Conservation (phyloP, 1,140 invertebrate genomes). For the Dryas iulia region DNA sequence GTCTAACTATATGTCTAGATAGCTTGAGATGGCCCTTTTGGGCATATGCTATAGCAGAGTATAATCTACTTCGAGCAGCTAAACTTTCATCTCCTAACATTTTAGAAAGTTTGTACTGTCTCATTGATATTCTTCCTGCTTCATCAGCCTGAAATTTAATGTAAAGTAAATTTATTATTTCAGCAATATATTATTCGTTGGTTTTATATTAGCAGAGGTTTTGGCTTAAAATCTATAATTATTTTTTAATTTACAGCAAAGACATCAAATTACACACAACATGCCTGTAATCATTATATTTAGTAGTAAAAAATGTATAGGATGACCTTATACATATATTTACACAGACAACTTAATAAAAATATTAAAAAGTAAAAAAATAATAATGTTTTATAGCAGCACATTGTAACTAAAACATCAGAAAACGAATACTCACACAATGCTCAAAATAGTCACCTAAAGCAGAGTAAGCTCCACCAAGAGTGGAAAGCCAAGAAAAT, state of each 20-base stretch:
- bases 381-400: neutral
- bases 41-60: conserved; percentile 92
- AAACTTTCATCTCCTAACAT: conserved; percentile 90
- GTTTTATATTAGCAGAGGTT: too few species aligned
- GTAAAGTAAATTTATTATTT: conserved; percentile 20
- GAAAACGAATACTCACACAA: conserved; percentile 84
- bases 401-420: neutral
- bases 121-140: conserved; percentile 91
- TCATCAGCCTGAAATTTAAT: conserved; percentile 85
- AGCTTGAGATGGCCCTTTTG: conserved; percentile 86
- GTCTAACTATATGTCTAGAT: conserved; percentile 84
- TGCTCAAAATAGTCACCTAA: conserved; percentile 91
- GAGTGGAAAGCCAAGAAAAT: conserved; percentile 97
- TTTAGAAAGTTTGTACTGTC: conserved; percentile 90
- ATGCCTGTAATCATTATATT: neutral
- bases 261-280: neutral
- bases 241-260: neutral
- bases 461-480: conserved; percentile 96
- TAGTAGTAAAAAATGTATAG: neutral
- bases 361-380: neutral
- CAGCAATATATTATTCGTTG: neutral
- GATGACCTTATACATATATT: neutral
- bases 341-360: neutral
- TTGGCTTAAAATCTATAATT: too few species aligned
- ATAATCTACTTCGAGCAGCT: conserved; percentile 90